Evolutionary conservation across 2,888 invertebrate species (phyloP), one percentile per base, ranked within the genome.

Genomic region (Erebia palarica): DNA sequence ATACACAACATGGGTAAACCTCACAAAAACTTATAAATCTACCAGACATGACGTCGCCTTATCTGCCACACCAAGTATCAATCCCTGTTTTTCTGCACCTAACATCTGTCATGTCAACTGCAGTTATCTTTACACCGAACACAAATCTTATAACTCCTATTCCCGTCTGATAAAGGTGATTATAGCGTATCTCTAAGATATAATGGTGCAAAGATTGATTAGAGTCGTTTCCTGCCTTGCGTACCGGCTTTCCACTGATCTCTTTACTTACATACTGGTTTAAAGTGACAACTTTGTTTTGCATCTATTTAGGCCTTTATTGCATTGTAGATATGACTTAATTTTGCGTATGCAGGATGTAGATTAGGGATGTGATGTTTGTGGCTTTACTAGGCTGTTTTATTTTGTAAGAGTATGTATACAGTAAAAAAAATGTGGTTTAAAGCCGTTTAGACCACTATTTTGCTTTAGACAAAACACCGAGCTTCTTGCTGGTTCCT

Each of bases 241-340:
- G 79, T 81, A 81, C 76, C 73, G 77, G 78, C 82, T 83, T 84
- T 83, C 82, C 79, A 83, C 80, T 82, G 82, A 78, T 81, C 84
- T 81, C 81, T 81, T 84, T 83, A 82, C 82, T 81, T 75, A 80
- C 78, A 78, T 82, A 79, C 79, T 75, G 77, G 76, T 78, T 80
- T 75, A 66, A 61, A 53, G 71, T 51, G 65, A 65, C 71, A 74
- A 75, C 65, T 76, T 76, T 72, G 73, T 65, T 66, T 72, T 75
- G 71, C 75, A 65, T 55, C 55, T 71, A 42, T 21, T 42, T 66
- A 51, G 13, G 53, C 53, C 70, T 27, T 55, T 80, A 76, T 69
- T 57, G 0, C 57, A 9, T 8, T 42, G 9, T 1, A 0, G 1
- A 59, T 75, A 76, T 66, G 73, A 69, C 66, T 58, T 18, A 72